phyloP scores from a whole-genome alignment of 2,113 vertebrate genomes.

The Salvelinus fontinalis region DNA sequence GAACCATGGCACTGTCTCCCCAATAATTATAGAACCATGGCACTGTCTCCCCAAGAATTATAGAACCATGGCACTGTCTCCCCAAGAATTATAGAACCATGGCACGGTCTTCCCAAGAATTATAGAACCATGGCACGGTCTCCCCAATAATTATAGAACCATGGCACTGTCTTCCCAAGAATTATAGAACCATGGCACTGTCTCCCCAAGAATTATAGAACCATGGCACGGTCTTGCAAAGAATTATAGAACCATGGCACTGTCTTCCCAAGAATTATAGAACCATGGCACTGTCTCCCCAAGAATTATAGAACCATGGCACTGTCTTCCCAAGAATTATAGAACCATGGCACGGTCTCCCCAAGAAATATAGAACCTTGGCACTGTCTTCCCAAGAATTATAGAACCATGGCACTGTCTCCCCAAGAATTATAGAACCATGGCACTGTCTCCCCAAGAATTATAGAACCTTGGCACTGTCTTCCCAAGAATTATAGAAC shows the following conservation, averaged over 20 bases:
- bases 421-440: slow-evolving; percentile 18
- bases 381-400: background rate
- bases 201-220: background rate
- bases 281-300: slow-evolving; percentile 8
- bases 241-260: slow-evolving; percentile 15
- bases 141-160: slow-evolving; percentile 2
- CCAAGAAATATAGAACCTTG: slow-evolving; percentile 11
- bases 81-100: slow-evolving; percentile 19
- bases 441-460: background rate
- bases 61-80: too few species aligned
- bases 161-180: background rate
- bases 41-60: background rate
- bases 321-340: background rate
- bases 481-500: slow-evolving; percentile 1
- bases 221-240: background rate
- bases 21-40: slow-evolving; percentile 11
- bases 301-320: slow-evolving; percentile 19
- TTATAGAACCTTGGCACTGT: slow-evolving; percentile 17
- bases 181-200: slow-evolving; percentile 17
- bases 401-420: too few species aligned
- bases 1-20: slow-evolving; percentile 12
- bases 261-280: background rate
- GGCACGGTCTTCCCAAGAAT: background rate
- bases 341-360: slow-evolving; percentile 15
- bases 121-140: slow-evolving; percentile 18